Base-by-base conservation (phyloP, 2,888 invertebrate species). In the Uropetala carovei region DNA sequence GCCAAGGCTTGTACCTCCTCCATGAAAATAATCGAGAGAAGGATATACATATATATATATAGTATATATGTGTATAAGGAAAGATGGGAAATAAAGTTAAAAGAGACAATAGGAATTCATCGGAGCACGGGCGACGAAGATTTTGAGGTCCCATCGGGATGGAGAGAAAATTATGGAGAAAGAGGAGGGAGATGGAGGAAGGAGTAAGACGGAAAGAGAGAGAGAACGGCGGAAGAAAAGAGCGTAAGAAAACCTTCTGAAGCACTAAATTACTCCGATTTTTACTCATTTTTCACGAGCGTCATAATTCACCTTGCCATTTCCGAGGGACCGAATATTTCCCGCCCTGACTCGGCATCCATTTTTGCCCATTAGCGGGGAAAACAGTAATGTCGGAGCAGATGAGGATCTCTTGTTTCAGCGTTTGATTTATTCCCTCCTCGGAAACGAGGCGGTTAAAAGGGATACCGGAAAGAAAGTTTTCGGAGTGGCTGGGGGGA, bases 241-340 rank as follows among this genome's bases (percentile, higher is more conserved):
- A 43, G 43, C 43, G 89, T 89, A 89, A 89, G 89, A 64, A 89
- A 64, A 89, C 64, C 64, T 43, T 16, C 64, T 2, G 68, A n/a
- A 60, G 89, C 64, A 89, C 89, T 89, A 89, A 89, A 89, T 89
- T 89, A 89, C 89, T 89, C 89, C 89, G 64, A 89, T 89, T 64
- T 89, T 89, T 68, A 64, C 89, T 89, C 89, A 89, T 89, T 89
- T 89, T 89, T 89, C 89, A 89, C 89, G 64, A 64, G 89, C 89
- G 89, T 89, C 89, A 89, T 89, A 89, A 89, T 68, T 89, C 89
- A 89, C 68, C 89, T 59, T 86, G 86, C 86, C 89, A 43, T 89
- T 89, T 43, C 59, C 43, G 30, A 60, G 86, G 56, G 56, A 84
- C n/a, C 59, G 86, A 64, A 89, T 89, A 89, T 86, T 60, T 89